These are phyloP conservation scores for Cygnus olor DNA, from an alignment of 2,797 vertebrate species.

Conservation along the genomic window DNA sequence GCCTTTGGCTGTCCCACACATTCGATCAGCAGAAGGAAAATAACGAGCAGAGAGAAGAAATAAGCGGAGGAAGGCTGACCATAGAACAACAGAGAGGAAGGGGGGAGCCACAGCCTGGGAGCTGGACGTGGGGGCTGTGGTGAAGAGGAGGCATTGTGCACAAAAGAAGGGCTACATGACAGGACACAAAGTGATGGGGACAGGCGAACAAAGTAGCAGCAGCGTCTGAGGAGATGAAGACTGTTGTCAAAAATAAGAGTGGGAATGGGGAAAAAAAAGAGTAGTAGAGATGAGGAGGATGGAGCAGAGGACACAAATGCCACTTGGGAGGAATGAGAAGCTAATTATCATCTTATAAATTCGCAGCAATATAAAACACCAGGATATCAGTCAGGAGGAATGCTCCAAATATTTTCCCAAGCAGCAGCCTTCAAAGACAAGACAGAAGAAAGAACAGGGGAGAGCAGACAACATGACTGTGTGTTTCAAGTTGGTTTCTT, in stretches of 20 bases:
- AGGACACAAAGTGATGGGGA: not conserved
- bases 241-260: not conserved
- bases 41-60: not conserved
- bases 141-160: not conserved
- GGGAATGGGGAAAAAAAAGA: not conserved
- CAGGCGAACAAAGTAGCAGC: not conserved
- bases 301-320: not conserved
- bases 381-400: constrained; percentile 29
- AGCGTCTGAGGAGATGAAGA: not conserved
- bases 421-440: constrained; percentile 13
- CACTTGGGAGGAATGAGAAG: not conserved
- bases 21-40: not conserved
- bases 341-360: constrained; percentile 32
- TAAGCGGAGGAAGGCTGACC: not conserved
- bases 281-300: not conserved
- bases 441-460: not conserved
- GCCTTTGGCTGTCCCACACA: not conserved
- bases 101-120: not conserved
- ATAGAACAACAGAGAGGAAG: not conserved
- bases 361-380: constrained; percentile 1
- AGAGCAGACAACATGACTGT: not conserved
- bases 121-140: not conserved
- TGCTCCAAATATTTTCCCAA: constrained; percentile 8
- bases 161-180: not conserved
- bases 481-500: constrained; percentile 16